Evolutionary conservation across 2,113 vertebrate genomes (phyloP), one percentile per base, ranked within the genome.

Genomic region (Phocoena phocoena): DNA sequence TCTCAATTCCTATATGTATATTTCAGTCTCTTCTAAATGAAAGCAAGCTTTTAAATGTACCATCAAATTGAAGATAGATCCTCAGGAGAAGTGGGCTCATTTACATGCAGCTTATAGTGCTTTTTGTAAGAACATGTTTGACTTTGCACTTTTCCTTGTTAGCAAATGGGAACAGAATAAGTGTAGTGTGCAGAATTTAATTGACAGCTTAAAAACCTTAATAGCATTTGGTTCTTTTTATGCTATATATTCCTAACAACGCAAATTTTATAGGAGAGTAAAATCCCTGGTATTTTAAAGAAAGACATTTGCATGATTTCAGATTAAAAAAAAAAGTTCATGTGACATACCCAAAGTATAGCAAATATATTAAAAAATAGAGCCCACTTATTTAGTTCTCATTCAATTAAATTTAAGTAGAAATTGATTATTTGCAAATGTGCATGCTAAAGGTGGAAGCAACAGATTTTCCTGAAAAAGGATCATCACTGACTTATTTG

Each of bases 181-280:
- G 95, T 98, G 81, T 93, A 89, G 85, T 97, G 96, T 95, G 90
- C 55, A 95, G 93, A 96, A 97, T 96, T 94, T 68, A 97, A 90
- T 96, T 98, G 97, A 97, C 97, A 98, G 97, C 94, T 98, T 97
- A 97, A 98, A 97, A 96, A 96, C 93, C 80, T 96, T 97, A 98
- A 97, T 98, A 92, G 97, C 97, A 93, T 97, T 97, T 96, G 81
- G 74, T 92, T 81, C 77, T 74, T 96, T 97, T 96, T 90, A 93
- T 79, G 76, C 53, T 96, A 96, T 93, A 96, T 96, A 96, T 97
- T 86, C 36, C 96, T 98, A 96, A 96, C 95, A 96, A 98, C 94
- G 97, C 84, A 96, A 96, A 97, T 97, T 95, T 97, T 90, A 86
- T 47, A 86, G 47, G 41, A 84, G 60, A 97, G 63, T 94, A 94